phyloP scores from a whole-genome alignment of 2,113 vertebrate species.

The Parus major region DNA sequence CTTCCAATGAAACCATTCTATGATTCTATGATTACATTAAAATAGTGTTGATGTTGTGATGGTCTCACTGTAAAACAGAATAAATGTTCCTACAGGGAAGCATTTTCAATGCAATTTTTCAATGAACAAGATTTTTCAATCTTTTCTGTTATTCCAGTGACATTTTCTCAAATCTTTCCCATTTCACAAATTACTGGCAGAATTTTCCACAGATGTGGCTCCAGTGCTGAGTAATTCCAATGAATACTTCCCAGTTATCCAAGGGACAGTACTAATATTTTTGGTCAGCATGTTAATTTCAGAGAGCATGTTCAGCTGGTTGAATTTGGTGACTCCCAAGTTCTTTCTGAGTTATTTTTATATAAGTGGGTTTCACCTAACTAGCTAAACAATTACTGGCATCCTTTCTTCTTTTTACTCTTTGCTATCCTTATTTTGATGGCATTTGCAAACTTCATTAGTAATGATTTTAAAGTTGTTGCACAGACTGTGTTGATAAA shows the following conservation, averaged over 20 bases:
- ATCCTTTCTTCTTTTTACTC: background rate
- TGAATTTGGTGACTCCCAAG: background rate
- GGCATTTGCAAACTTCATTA: background rate
- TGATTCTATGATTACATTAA: background rate
- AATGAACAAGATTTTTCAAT: background rate
- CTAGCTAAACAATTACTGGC: background rate
- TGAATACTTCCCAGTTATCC: background rate
- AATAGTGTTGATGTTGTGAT: background rate
- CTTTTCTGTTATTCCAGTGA: background rate
- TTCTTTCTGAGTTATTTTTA: background rate
- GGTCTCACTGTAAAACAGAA: background rate
- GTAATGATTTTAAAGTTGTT: constrained; percentile 20
- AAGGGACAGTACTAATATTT: background rate
- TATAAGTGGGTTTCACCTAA: background rate
- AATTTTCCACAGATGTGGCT: background rate
- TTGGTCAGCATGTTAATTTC: background rate
- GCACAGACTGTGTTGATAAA: background rate
- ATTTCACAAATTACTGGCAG: background rate
- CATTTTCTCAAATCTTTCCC: background rate
- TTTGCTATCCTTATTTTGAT: background rate
- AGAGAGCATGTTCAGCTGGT: background rate
- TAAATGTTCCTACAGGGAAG: background rate
- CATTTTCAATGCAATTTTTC: no score
- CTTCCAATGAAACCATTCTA: background rate
- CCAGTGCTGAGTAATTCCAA: background rate